Evolutionary conservation across 2,113 vertebrate genomes (phyloP).

Genomic region (Sisor rabdophorus): DNA sequence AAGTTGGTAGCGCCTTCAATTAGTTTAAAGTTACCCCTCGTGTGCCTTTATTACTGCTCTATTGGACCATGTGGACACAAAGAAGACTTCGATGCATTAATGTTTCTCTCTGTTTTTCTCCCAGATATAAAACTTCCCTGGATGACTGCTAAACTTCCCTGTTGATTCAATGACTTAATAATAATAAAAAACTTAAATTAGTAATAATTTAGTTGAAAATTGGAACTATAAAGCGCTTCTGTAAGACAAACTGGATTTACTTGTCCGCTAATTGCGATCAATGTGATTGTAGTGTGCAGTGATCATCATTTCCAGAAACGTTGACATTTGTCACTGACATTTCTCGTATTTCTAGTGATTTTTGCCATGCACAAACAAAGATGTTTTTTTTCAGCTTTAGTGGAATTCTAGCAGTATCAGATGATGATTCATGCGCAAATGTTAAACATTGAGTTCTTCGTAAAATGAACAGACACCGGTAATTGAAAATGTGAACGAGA

Average conservation of each 20-base stretch:
- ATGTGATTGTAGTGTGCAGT: background rate
- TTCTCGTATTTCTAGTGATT: background rate
- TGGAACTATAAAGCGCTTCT: background rate
- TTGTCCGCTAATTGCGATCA: background rate
- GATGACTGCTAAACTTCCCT: background rate
- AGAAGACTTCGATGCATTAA: constrained; percentile 1
- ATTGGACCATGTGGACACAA: background rate
- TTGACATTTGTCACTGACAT: background rate
- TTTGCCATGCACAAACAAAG: background rate
- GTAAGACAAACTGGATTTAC: background rate
- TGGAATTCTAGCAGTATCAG: background rate
- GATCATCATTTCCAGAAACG: background rate
- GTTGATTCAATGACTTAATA: background rate
- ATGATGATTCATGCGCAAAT: background rate
- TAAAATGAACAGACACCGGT: background rate
- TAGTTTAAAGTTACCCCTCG: background rate
- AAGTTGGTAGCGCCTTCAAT: background rate
- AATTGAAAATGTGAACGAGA: constrained; percentile 18
- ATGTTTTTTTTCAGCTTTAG: background rate
- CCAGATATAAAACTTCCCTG: background rate
- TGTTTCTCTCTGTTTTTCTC: background rate
- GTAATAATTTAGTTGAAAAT: background rate
- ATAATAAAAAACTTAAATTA: background rate
- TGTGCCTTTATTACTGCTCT: background rate
- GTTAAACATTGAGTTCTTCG: background rate